Conservation (phyloP, 2,113 vertebrate species). For the Pygoscelis antarcticus region DNA sequence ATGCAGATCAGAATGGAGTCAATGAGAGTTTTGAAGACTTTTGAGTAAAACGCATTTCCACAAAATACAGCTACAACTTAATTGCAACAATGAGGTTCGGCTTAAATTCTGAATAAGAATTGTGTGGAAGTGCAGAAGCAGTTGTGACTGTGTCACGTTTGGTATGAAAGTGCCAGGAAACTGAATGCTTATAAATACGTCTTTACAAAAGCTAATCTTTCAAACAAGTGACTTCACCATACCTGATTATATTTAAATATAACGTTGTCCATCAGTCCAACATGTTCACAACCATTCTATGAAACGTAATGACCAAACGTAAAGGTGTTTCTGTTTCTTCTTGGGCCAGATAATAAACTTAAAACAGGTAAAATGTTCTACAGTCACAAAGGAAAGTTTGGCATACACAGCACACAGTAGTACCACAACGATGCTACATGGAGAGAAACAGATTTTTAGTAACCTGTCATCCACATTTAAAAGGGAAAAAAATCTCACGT, state of each 20-base stretch:
- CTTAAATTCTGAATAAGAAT: not conserved
- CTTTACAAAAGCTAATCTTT: not conserved
- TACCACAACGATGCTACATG: rapidly evolving
- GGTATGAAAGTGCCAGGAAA: not conserved
- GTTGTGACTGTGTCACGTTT: not conserved
- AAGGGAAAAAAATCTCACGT: not conserved
- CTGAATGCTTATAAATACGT: not conserved
- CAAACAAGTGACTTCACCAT: not conserved
- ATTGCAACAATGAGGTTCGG: not conserved
- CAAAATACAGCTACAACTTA: not conserved
- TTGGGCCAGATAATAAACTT: not conserved
- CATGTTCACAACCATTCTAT: rapidly evolving
- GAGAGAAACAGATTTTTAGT: not conserved
- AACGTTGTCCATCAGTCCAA: not conserved
- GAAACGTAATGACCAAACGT: not conserved
- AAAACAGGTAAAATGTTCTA: not conserved
- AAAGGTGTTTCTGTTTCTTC: not conserved
- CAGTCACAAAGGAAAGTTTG: not conserved
- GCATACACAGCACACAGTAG: not conserved
- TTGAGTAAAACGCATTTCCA: not conserved
- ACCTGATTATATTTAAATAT: not conserved
- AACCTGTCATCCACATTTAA: not conserved
- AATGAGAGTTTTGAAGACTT: not conserved
- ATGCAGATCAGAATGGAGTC: not conserved
- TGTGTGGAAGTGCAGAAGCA: not conserved